Percentiles rank a stretch among this genome's conserved stretches.
Conservation (phyloP, 2,797 vertebrate species). For the Borostomias antarcticus region DNA sequence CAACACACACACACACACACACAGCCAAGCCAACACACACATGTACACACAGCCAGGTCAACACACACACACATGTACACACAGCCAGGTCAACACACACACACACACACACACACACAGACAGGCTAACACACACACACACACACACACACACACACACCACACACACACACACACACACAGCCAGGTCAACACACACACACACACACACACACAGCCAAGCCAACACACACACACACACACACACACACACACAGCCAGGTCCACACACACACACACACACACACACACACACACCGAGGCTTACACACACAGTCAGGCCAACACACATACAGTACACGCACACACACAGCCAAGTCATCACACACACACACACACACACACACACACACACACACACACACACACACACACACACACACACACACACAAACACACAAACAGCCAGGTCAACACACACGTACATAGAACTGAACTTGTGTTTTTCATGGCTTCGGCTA, state of each 20-base stretch:
- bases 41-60: background rate
- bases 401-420: slow-evolving; percentile 17
- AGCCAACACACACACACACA: slow-evolving; percentile 4
- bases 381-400: background rate
- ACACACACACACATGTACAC: background rate
- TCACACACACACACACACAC: background rate
- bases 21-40: no score
- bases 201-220: background rate
- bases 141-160: background rate
- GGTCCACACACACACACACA: no score
- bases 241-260: slow-evolving; percentile 4
- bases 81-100: background rate
- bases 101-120: slow-evolving; percentile 7
- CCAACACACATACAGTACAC: background rate
- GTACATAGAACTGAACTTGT: background rate
- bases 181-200: background rate
- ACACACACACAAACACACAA: background rate
- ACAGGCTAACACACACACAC: slow-evolving; percentile 1
- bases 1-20: background rate
- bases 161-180: background rate
- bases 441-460: background rate
- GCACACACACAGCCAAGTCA: background rate
- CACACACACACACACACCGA: background rate
- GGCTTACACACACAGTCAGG: slow-evolving; percentile 4
- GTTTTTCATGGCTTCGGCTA: no score